These are phyloP conservation scores for Mareca strepera DNA, from an alignment of 2,797 vertebrate species.

Conservation along the genomic window DNA sequence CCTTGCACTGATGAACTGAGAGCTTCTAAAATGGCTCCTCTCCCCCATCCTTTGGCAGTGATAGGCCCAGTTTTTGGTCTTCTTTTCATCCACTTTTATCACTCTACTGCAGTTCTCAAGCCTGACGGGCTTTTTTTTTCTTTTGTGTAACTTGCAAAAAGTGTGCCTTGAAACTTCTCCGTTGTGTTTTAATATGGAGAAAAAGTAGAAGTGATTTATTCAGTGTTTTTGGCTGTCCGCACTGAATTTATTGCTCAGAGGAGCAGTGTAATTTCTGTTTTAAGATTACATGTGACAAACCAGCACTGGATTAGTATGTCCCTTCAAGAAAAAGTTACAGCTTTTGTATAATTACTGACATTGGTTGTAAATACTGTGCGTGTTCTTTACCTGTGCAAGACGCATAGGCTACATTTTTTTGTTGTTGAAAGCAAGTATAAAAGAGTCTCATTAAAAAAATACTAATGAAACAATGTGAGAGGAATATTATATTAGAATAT, in stretches of 20 bases:
- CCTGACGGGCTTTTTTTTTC: neutral
- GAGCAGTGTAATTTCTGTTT: neutral
- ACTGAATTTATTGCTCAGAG: neutral
- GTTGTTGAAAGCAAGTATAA: neutral
- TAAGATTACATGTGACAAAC: neutral
- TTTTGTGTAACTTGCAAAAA: neutral
- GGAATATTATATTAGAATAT: neutral
- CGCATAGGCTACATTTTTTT: neutral
- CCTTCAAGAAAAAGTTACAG: neutral
- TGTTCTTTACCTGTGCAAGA: neutral
- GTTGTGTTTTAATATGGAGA: neutral
- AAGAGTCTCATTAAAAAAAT: neutral
- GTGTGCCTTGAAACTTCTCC: neutral
- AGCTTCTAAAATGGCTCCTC: conserved; percentile 42
- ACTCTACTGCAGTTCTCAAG: neutral
- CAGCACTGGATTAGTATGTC: neutral
- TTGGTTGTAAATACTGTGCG: conserved; percentile 4
- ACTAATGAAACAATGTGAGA: neutral
- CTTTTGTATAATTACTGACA: neutral
- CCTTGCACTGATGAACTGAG: neutral
- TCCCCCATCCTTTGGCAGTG: neutral
- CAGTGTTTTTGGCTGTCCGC: neutral
- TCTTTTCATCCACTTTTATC: neutral
- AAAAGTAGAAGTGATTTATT: neutral
- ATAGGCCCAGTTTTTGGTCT: neutral